Percentiles rank a stretch among this genome's conserved stretches.
Evolutionary conservation across 2,113 vertebrate species (phyloP).

Genomic region (Cyanistes caeruleus): DNA sequence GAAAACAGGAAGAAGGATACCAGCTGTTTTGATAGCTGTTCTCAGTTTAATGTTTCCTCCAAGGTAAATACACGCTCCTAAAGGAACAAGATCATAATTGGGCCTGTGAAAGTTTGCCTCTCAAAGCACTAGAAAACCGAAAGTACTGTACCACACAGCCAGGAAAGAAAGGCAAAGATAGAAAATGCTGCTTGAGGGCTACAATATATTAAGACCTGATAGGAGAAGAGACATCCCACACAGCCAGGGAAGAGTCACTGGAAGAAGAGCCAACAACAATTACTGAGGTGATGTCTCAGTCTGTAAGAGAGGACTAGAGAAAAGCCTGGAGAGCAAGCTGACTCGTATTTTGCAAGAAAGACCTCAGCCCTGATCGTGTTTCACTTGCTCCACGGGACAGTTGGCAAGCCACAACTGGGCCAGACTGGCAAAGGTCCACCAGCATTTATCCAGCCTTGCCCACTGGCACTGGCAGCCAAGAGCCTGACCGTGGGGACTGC

Average conservation of each 20-base stretch:
- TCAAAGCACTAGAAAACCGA: not conserved
- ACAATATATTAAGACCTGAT: constrained; percentile 12
- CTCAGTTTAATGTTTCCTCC: constrained; percentile 39
- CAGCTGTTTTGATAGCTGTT: constrained; percentile 68
- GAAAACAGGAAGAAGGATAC: constrained; percentile 58
- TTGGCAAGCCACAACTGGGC: not conserved
- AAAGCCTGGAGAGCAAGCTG: not conserved
- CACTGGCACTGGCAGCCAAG: not conserved
- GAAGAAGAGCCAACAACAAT: constrained; percentile 59
- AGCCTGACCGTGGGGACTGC: fast-evolving
- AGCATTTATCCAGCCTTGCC: not conserved
- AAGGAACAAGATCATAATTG: constrained; percentile 33
- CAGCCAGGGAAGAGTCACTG: constrained; percentile 18
- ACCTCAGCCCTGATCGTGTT: not conserved
- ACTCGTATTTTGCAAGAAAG: not conserved
- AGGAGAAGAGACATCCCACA: not conserved
- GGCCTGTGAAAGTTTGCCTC: constrained; percentile 30
- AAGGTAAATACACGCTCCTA: constrained; percentile 52
- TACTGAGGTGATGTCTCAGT: constrained; percentile 57
- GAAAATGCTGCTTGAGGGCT: constrained; percentile 14
- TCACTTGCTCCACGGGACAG: not conserved
- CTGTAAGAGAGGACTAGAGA: not conserved
- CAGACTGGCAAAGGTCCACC: not conserved
- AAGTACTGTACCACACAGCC: not conserved
- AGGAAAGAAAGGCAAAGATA: not conserved